Percentiles rank a stretch among this genome's conserved stretches.
These are phyloP conservation scores for Xylocopa sonorina DNA, from an alignment of 1,140 invertebrate species.

Conservation along the genomic window DNA sequence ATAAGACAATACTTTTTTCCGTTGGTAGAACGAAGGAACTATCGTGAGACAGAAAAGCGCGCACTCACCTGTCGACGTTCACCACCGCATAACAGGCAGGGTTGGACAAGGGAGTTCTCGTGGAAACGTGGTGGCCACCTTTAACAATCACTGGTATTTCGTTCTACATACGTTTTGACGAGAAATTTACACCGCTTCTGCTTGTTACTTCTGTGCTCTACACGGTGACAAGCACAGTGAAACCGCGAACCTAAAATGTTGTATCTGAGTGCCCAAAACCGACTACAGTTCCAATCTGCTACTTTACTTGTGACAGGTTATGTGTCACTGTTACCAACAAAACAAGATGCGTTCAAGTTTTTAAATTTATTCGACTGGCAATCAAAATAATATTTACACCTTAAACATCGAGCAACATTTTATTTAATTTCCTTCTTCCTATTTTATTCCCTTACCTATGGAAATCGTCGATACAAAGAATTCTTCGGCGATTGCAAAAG, in stretches of 20 bases:
- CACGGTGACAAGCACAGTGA: slow-evolving; percentile 34
- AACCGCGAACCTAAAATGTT: slow-evolving; percentile 42
- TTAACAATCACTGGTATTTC: slow-evolving; percentile 25
- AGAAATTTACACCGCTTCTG: slow-evolving; percentile 20
- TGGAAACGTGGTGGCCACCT: slow-evolving; percentile 52
- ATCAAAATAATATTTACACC: too few relatives aligned
- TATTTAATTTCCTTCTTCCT: not conserved
- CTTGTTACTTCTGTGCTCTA: slow-evolving; percentile 20
- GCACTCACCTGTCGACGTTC: slow-evolving; percentile 73
- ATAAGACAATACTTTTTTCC: slow-evolving; percentile 22
- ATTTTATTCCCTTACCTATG: not conserved
- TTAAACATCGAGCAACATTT: too few relatives aligned
- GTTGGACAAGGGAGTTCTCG: slow-evolving; percentile 52
- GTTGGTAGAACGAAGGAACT: slow-evolving; percentile 21
- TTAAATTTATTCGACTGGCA: not conserved
- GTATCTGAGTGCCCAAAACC: slow-evolving; percentile 47
- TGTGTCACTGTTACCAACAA: slow-evolving; percentile 62
- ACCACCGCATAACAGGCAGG: slow-evolving; percentile 74
- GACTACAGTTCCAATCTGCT: slow-evolving; percentile 51
- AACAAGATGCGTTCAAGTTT: not conserved
- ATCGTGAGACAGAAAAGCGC: slow-evolving; percentile 38
- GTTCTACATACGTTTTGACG: slow-evolving; percentile 12
- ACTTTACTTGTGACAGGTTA: slow-evolving; percentile 68
- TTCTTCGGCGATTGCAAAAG: not conserved
- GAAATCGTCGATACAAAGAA: not conserved